Base-by-base conservation (phyloP, 53 echinoderm and acorn worm genomes). In the Temnopleurus reevesii region DNA sequence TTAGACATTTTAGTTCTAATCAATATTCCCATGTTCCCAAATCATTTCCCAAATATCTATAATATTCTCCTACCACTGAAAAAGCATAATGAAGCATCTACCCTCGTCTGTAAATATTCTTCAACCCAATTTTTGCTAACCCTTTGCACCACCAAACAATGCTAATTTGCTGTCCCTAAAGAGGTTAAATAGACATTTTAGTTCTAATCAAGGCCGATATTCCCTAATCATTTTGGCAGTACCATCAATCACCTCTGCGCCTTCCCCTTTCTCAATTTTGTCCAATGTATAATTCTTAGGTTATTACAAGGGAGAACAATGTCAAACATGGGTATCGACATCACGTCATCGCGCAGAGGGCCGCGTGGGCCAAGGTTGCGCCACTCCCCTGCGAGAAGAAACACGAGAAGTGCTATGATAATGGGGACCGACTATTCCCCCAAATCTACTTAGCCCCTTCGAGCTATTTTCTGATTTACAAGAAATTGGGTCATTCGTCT, bases 341-440 rank as follows among this genome's bases (percentile, higher is more conserved):
- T 8, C 17, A 51, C 46, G 34, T 34, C 46, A 5, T 25, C 46
- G 5, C 53, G 26, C 46, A 1, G 45, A 17, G 54, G 29, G 19
- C 54, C 15, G 49, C 31, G 18, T 4, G 24, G 84, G 84, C 84
- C 84, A 84, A 84, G 84, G 86, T 85, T 43, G 60, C 19, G 1
- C 21, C 13, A 60, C 15, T 85, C 60, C 85, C 86, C 8, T 12
- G 46, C 44, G 85, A 60, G 61, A n/a, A n/a, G n/a, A 59, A 85
- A 85, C 46, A 10, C 17, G 45, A 85, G 44, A 58, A 85, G 60
- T 23, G 46, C 60, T 85, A 61, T 28, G 25, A 85, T 85, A 85
- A 85, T 85, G 61, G 86, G 46, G 38, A 23, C 28, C 12, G 2
- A n/a, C 3, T 45, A 61, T 27, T 85, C 61, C 34, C 59, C 57